Conservation (phyloP, 2,888 invertebrate genomes). For the Caradrina clavipalpis region DNA sequence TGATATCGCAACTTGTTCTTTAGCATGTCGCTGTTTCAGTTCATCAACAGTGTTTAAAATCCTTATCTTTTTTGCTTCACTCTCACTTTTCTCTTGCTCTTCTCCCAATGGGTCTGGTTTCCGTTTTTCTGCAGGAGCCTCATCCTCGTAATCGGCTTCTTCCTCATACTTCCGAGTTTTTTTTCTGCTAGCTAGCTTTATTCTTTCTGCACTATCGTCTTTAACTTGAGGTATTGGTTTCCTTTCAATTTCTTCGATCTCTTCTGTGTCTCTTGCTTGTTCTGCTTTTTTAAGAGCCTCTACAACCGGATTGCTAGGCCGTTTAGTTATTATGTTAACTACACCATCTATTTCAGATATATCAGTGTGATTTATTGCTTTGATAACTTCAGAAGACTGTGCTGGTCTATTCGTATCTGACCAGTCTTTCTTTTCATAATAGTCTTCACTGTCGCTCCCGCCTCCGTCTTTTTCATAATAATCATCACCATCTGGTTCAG, state of each 20-base stretch:
- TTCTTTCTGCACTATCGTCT: background rate
- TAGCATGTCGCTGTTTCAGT: slow-evolving; percentile 81
- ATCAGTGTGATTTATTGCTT: slow-evolving; percentile 68
- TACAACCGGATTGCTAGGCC: slow-evolving; percentile 63
- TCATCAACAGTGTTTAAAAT: slow-evolving; percentile 84
- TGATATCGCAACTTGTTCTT: slow-evolving; percentile 81
- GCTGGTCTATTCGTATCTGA: slow-evolving; percentile 76
- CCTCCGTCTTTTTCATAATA: slow-evolving; percentile 81
- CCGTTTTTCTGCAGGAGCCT: slow-evolving; percentile 63
- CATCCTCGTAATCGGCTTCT: slow-evolving; percentile 75
- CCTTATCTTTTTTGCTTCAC: slow-evolving; percentile 80
- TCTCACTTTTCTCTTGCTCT: slow-evolving; percentile 73
- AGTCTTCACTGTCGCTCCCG: slow-evolving; percentile 80
- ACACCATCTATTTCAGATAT: slow-evolving; percentile 84
- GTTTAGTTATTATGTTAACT: slow-evolving; percentile 78
- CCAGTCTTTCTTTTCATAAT: slow-evolving; percentile 86
- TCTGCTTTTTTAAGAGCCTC: slow-evolving; percentile 61
- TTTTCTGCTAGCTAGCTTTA: slow-evolving; percentile 6
- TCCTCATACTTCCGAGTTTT: slow-evolving; percentile 63
- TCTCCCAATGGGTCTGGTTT: slow-evolving; percentile 68
- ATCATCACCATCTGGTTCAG: slow-evolving; percentile 80
- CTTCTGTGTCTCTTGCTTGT: slow-evolving; percentile 39
- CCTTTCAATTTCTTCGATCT: slow-evolving; percentile 36
- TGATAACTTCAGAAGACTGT: slow-evolving; percentile 54
- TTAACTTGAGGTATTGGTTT: slow-evolving; percentile 6